Evolutionary conservation across 2,888 invertebrate species (phyloP).

Genomic region (Andrena haemorrhoa): DNA sequence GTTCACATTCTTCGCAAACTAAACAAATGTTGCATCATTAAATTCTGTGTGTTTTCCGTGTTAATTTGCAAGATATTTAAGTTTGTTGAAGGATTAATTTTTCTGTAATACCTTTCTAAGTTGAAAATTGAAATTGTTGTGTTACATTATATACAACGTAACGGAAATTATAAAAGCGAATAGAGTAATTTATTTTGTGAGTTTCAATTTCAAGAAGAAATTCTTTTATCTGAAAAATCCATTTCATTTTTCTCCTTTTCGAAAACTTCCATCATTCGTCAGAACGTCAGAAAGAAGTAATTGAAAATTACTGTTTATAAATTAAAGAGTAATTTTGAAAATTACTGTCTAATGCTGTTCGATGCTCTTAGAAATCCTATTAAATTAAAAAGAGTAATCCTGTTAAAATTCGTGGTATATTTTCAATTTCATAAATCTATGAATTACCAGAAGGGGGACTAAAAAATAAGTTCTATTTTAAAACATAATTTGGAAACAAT

Average conservation of each 20-base stretch:
- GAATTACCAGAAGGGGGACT: too few species aligned
- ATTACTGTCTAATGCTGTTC: too few species aligned
- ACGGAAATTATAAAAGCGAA: not conserved
- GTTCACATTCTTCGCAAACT: not conserved
- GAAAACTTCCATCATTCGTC: not conserved
- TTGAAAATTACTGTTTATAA: too few species aligned
- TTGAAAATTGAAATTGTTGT: not conserved
- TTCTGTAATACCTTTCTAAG: not conserved
- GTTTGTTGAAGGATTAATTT: not conserved
- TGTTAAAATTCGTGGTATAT: too few species aligned
- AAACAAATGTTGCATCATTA: not conserved
- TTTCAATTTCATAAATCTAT: too few species aligned
- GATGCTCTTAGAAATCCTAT: not conserved
- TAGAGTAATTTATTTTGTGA: not conserved
- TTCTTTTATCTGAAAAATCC: not conserved
- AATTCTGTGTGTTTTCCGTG: too few species aligned
- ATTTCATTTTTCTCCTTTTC: not conserved
- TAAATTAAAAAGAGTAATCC: not conserved
- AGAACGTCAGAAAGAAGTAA: not conserved
- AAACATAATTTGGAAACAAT: too few species aligned
- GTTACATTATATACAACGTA: not conserved
- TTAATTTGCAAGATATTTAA: too few species aligned
- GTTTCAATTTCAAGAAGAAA: not conserved
- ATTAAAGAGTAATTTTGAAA: too few species aligned
- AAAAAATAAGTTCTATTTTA: too few species aligned